Evolutionary conservation across 2,888 invertebrate genomes (phyloP).

Genomic region (Dasysyrphus albostriatus): DNA sequence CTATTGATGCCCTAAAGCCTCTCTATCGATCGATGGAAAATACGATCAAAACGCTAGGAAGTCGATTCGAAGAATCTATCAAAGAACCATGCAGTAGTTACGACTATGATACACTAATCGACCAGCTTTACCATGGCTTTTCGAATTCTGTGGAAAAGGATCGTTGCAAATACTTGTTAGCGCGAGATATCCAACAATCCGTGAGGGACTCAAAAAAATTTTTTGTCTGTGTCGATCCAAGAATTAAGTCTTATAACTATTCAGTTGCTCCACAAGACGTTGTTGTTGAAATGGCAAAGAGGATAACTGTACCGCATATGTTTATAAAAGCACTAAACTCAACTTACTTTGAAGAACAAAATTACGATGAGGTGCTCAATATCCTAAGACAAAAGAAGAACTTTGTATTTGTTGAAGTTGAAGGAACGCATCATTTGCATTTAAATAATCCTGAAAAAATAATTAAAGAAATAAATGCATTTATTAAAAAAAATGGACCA

Average conservation of each 20-base stretch:
- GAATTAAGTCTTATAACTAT: slow-evolving; percentile 85
- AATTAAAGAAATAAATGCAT: slow-evolving; percentile 85
- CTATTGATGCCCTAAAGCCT: slow-evolving; percentile 82
- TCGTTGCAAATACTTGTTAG: slow-evolving; percentile 85
- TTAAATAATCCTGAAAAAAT: slow-evolving; percentile 87
- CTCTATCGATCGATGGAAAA: slow-evolving; percentile 80
- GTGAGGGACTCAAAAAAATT: slow-evolving; percentile 86
- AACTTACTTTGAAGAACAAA: slow-evolving; percentile 85
- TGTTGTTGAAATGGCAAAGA: slow-evolving; percentile 84
- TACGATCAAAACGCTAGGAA: slow-evolving; percentile 82
- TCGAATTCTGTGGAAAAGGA: slow-evolving; percentile 86
- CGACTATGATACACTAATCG: slow-evolving; percentile 86
- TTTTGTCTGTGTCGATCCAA: slow-evolving; percentile 88
- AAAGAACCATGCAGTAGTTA: slow-evolving; percentile 87
- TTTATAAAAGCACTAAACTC: slow-evolving; percentile 86
- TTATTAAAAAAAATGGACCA: slow-evolving; percentile 82
- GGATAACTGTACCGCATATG: slow-evolving; percentile 87
- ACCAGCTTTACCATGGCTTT: slow-evolving; percentile 86
- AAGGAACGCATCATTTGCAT: slow-evolving; percentile 91
- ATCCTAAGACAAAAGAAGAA: slow-evolving; percentile 84
- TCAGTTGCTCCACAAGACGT: slow-evolving; percentile 82
- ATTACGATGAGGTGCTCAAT: slow-evolving; percentile 85
- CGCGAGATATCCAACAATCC: slow-evolving; percentile 86
- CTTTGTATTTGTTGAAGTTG: slow-evolving; percentile 86
- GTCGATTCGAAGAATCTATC: slow-evolving; percentile 84